Base-by-base conservation (phyloP, 2,113 vertebrate genomes). In the Enhydra lutris region DNA sequence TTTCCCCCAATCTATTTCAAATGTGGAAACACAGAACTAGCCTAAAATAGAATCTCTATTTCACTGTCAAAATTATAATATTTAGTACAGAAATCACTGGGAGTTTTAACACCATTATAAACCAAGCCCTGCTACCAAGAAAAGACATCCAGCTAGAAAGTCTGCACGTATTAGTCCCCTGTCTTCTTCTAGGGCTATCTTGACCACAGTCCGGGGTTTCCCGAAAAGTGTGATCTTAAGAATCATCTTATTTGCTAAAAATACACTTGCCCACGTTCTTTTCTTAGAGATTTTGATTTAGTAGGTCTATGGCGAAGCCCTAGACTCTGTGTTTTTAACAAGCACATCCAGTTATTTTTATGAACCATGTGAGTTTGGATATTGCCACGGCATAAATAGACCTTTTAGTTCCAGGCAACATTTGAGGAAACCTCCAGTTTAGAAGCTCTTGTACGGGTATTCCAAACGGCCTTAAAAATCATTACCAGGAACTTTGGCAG, bases 11-110 rank as follows among this genome's bases (percentile, higher is more conserved):
- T 90, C 88, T 50, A 67, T 83, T 83, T 90, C 89, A 89, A 94
- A 80, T 20, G 31, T 21, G 55, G 45, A 90, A 55, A 71, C 45
- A 74, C 23, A 81, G 87, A 94, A 89, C 23, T 91, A 34, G 23
- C 20, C 74, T 93, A 55, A 78, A 96, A 84, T 18, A 91, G 52
- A 96, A 96, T 92, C 67, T 73, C 82, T 81, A 81, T 21, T 82
- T 86, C 81, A 91, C 79, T 79, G 73, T 85, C 67, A 91, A 96
- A 95, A 86, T 87, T 95, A 74, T 61, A 34, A 89, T 84, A 90
- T 47, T 90, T 87, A 73, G 42, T 74, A 92, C 12, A 95, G 45
- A 90, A 95, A 95, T 59, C 55, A 87, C 1, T 80, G 17, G 47
- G 85, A 94, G 50, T 89, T 84, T 91, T 78, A 82, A 71, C 21